phyloP scores from a whole-genome alignment of 2,113 vertebrate species.

The Pomatostomus ruficeps region DNA sequence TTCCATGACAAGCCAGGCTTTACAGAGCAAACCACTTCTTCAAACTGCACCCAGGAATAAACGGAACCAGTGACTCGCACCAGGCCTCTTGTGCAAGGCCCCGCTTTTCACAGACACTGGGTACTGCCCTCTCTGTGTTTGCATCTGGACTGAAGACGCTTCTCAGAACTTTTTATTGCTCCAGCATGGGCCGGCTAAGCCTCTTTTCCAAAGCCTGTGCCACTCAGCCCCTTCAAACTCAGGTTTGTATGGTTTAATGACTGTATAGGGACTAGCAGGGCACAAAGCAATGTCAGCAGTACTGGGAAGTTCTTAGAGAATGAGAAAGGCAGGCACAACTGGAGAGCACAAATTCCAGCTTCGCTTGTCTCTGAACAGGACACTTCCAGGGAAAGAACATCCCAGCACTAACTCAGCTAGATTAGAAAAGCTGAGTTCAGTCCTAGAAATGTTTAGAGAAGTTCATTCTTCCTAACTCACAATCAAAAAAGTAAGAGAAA shows the following conservation, averaged over 20 bases:
- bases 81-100: background rate
- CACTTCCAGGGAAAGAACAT: background rate
- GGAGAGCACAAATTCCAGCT: background rate
- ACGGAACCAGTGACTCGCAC: background rate
- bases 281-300: background rate
- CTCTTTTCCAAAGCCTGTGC: background rate
- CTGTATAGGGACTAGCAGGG: background rate
- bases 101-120: background rate
- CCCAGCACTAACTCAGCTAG: background rate
- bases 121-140: background rate
- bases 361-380: background rate
- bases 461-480: background rate
- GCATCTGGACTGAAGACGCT: background rate
- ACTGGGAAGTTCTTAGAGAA: background rate
- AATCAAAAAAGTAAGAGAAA: background rate
- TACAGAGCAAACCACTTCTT: background rate
- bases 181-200: background rate
- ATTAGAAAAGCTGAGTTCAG: background rate
- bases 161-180: background rate
- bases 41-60: background rate
- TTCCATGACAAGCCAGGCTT: background rate
- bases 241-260: background rate
- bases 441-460: background rate
- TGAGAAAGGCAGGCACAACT: background rate
- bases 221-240: background rate